Evolutionary conservation across 2,113 vertebrate genomes (phyloP), one percentile per base, ranked within the genome.

Genomic region (Suncus etruscus): DNA sequence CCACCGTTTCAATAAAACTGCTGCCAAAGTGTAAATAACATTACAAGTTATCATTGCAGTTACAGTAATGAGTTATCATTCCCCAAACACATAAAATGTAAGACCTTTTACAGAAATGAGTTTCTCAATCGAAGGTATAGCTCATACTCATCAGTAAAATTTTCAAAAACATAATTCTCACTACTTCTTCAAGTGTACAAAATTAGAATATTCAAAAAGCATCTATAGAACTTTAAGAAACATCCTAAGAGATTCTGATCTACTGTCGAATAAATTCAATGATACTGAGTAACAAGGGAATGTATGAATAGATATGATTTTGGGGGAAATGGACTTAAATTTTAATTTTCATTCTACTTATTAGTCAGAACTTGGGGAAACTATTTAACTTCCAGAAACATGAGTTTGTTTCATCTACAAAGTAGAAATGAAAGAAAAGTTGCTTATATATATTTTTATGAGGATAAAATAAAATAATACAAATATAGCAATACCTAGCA

Each of bases 1-100:
- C 47, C 27, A 90, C 22, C 6, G 73, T 50, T 39, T 51, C 74
- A 78, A 73, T 78, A 83, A 94, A 81, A 89, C 80, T 81, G 39
- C 16, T 75, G 3, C 54, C 10, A 24, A 85, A 75, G 25, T 9
- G 16, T 45, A 75, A 63, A 51, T 75, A 73, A 63, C 24, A 63
- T 31, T 51, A 31, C 27, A 63, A 91, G 22, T 83, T 50, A 54
- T 54, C 7, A 51, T 81, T 85, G 39, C 39, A 39, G 39, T 39
- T 39, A 39, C 27, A 63, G 4, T 31, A 80, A 75, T 75, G 79
- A 91, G 22, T 83, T 50, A 54, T 54, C 51, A 51, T 81, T 85
- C n/a, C 48, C n/a, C 24, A 63, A 81, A 76, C 16, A 54, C 14
- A 70, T 39, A 6, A 16, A 31, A 31, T 66, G 77, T 63, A 78